phyloP scores from a whole-genome alignment of 2,797 vertebrate species.

The Bufotes viridis region DNA sequence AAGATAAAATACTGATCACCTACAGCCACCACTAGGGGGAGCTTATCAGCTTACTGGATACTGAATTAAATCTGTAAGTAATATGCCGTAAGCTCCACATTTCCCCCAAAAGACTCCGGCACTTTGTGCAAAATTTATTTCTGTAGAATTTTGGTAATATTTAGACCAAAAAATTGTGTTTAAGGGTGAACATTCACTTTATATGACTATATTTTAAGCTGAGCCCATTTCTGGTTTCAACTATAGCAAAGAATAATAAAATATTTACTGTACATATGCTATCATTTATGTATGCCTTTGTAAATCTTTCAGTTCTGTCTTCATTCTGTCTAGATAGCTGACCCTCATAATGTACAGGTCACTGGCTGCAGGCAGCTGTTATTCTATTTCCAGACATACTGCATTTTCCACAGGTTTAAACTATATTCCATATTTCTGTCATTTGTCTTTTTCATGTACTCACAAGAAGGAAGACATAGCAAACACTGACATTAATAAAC shows the following conservation, averaged over 20 bases:
- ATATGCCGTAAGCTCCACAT: no score
- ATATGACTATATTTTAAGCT: not conserved
- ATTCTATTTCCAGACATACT: not conserved
- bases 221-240: not conserved
- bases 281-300: not conserved
- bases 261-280: not conserved
- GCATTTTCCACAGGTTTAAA: conserved; percentile 1
- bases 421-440: not conserved
- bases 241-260: not conserved
- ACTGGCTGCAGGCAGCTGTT: not conserved
- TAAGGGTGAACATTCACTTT: not conserved
- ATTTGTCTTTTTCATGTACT: conserved; percentile 7
- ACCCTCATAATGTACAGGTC: conserved; percentile 14
- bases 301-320: not conserved
- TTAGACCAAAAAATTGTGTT: no score
- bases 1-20: no score
- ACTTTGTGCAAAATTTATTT: no score
- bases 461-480: not conserved
- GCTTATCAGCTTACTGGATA: no score
- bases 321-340: not conserved
- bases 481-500: not conserved
- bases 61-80: no score
- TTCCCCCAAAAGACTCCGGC: no score
- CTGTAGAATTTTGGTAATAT: no score
- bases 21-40: no score